These are phyloP conservation scores for Poecile atricapillus DNA, from an alignment of 2,113 vertebrate species.

Conservation along the genomic window DNA sequence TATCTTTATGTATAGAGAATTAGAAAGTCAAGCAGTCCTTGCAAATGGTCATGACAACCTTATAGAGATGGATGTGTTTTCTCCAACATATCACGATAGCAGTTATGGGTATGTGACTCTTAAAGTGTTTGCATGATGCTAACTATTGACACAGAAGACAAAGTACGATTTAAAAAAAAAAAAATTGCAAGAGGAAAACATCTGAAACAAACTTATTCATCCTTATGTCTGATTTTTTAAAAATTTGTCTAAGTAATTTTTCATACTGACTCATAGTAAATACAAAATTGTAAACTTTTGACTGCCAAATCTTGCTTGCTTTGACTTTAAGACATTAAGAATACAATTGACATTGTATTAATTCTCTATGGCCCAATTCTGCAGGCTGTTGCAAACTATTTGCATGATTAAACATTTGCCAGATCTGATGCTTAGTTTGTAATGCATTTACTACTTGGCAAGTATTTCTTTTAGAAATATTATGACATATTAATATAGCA, in stretches of 20 bases:
- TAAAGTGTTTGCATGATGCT: slow-evolving; percentile 69
- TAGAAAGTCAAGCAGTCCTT: slow-evolving; percentile 81
- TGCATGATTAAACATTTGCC: neutral
- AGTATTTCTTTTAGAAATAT: neutral
- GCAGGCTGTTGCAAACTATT: neutral
- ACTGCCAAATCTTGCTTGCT: neutral
- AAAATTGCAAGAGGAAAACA: neutral
- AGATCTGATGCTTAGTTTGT: neutral
- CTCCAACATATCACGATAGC: slow-evolving; percentile 77
- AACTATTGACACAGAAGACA: slow-evolving; percentile 29
- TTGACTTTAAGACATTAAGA: neutral
- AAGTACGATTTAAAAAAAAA: neutral
- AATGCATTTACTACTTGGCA: neutral
- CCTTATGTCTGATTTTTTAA: neutral
- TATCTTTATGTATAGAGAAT: slow-evolving; percentile 77
- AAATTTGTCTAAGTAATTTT: neutral
- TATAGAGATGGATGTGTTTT: slow-evolving; percentile 83
- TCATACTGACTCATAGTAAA: neutral
- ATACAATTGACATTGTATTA: neutral
- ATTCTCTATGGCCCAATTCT: neutral
- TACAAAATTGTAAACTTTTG: neutral
- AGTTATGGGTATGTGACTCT: slow-evolving; percentile 79
- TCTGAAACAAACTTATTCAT: neutral
- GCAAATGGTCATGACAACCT: slow-evolving; percentile 81
- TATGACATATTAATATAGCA: neutral